Percentiles rank a stretch among this genome's conserved stretches.
Evolutionary conservation across 2,113 vertebrate genomes (phyloP).

Genomic region (Gila orcuttii): DNA sequence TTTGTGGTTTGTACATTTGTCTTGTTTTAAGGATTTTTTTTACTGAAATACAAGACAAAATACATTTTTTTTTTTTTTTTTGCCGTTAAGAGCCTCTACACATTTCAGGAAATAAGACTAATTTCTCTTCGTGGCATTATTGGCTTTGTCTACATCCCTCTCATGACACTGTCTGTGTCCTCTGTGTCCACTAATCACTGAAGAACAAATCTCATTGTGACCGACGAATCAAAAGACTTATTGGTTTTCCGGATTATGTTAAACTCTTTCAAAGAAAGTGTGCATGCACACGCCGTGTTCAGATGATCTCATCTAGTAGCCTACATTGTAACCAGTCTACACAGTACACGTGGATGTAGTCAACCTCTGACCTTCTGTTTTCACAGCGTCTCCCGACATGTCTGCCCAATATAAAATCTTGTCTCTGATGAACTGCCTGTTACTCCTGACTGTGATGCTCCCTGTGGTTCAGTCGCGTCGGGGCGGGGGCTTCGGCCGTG

Average conservation of each 20-base stretch:
- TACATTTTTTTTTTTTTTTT: background rate
- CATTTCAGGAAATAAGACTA: background rate
- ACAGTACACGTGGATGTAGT: background rate
- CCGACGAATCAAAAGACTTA: background rate
- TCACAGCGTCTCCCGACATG: conserved; percentile 37
- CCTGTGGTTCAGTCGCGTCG: conserved; percentile 44
- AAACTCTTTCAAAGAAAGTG: background rate
- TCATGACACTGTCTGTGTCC: background rate
- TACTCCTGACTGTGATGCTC: conserved; percentile 37
- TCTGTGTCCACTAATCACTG: conserved; percentile 10
- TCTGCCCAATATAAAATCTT: background rate
- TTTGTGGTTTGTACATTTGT: too few species aligned
- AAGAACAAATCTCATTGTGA: background rate
- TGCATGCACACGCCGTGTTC: background rate
- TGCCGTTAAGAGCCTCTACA: background rate
- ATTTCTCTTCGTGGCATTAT: background rate
- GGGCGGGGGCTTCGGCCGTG: conserved; percentile 27
- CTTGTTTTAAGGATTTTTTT: too few species aligned
- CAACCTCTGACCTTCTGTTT: conserved; percentile 6
- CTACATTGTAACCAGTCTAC: background rate
- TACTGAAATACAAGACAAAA: background rate
- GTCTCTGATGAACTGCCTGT: conserved; percentile 21
- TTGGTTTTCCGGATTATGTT: background rate
- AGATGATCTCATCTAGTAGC: background rate
- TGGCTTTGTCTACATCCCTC: background rate